phyloP scores from a whole-genome alignment of 2,113 vertebrate genomes.

The Maylandia zebra region DNA sequence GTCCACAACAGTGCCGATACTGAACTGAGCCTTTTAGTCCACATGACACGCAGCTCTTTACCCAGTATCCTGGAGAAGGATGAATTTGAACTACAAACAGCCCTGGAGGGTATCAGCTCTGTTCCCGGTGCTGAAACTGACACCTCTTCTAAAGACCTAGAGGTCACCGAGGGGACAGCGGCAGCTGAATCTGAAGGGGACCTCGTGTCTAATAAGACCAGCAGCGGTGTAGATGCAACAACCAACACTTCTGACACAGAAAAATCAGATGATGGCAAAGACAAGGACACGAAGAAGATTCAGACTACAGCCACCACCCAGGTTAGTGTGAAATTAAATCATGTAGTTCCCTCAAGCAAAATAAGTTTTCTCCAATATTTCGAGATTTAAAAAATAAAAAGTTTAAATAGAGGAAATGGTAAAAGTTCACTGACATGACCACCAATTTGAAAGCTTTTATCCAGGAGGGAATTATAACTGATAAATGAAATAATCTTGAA shows the following conservation, averaged over 20 bases:
- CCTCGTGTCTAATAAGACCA: constrained; percentile 71
- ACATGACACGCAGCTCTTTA: constrained; percentile 74
- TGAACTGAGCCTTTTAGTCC: constrained; percentile 81
- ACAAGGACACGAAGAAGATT: constrained; percentile 90
- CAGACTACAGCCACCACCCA: constrained; percentile 91
- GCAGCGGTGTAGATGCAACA: constrained; percentile 71
- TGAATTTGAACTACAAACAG: constrained; percentile 82
- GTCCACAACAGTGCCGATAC: constrained; percentile 76
- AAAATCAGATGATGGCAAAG: constrained; percentile 84
- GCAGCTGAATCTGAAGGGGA: constrained; percentile 67
- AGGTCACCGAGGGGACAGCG: constrained; percentile 62
- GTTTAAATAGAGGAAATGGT: neutral
- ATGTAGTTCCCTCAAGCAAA: neutral
- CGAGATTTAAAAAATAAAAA: fast-evolving
- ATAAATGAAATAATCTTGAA: neutral
- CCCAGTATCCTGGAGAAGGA: constrained; percentile 80
- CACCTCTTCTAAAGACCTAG: constrained; percentile 70
- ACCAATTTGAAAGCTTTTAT: neutral
- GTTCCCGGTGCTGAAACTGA: constrained; percentile 67
- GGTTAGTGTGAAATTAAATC: constrained; percentile 6
- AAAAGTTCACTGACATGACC: neutral
- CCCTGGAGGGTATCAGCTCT: constrained; percentile 66
- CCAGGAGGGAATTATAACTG: neutral
- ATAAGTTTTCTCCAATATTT: neutral
- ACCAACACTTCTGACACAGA: constrained; percentile 76